phyloP scores from a whole-genome alignment of 1,140 invertebrate genomes.

The Harpegnathos saltator region DNA sequence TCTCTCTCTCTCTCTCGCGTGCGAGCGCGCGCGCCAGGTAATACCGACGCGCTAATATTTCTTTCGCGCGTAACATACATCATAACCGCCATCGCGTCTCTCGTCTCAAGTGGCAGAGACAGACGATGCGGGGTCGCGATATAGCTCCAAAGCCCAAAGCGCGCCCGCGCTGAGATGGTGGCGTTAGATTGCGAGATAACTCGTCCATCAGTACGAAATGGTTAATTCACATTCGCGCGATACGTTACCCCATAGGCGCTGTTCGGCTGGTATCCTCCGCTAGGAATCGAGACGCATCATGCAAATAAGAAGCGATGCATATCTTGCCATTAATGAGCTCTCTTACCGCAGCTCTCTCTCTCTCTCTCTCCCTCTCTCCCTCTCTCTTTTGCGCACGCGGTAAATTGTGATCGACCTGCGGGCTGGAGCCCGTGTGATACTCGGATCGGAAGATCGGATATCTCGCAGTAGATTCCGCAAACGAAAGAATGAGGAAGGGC shows the following conservation, averaged over 20 bases:
- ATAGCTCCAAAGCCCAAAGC: slow-evolving; percentile 1
- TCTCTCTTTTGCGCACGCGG: slow-evolving; percentile 14
- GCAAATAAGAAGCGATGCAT: slow-evolving; percentile 53
- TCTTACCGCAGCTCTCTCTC: neutral
- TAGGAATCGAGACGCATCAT: slow-evolving; percentile 50
- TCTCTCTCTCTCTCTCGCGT: too few relatives aligned
- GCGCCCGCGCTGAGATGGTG: neutral
- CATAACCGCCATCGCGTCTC: slow-evolving; percentile 9
- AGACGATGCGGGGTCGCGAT: slow-evolving; percentile 19
- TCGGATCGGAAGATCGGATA: slow-evolving; percentile 35
- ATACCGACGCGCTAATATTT: slow-evolving; percentile 2
- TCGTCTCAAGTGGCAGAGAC: slow-evolving; percentile 5
- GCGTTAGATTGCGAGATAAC: slow-evolving; percentile 48
- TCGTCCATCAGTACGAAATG: slow-evolving; percentile 35
- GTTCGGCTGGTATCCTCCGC: slow-evolving; percentile 27
- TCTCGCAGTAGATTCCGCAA: neutral
- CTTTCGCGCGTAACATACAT: neutral
- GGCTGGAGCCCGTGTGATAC: slow-evolving; percentile 35
- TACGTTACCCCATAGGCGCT: slow-evolving; percentile 17
- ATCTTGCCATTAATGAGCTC: slow-evolving; percentile 47
- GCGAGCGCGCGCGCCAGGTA: neutral
- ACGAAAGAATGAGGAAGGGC: slow-evolving; percentile 17
- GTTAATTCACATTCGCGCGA: slow-evolving; percentile 51
- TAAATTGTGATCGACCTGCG: slow-evolving; percentile 42
- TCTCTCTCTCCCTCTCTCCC: neutral